Evolutionary conservation across 2,888 invertebrate species (phyloP), one percentile per base, ranked within the genome.

Genomic region (Strigamia maritima): DNA sequence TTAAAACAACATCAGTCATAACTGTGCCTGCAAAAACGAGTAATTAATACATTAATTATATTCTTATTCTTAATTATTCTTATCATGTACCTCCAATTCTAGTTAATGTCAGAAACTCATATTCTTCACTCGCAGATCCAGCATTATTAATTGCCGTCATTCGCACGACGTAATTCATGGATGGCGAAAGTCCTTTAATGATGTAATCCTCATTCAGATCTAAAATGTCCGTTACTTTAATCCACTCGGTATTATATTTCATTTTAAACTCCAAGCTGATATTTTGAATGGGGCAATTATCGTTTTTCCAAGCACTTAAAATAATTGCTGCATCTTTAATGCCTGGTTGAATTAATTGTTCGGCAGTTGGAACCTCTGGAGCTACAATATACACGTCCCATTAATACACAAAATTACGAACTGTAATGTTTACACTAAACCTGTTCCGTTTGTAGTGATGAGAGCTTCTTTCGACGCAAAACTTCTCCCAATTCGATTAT

Each of bases 401-500:
- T n/a, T n/a, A n/a, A n/a, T n/a, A 19, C 1, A 54, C 19, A 77
- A 49, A 77, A 49, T 77, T 16, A 77, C 14, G 19, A 12, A 49
- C 19, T 44, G 38, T 10, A 76, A 75, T 77, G 16, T 78, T n/a
- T 16, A 38, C 22, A 0, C 1, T 16, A 22, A 77, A 80, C 80
- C 80, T 54, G 80, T 76, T 77, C 80, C 80, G 77, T 80, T 80
- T 28, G 80, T 80, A 14, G 60, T 24, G 16, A 79, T 19, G 1
- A 26, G 19, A 22, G 77, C 38, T 31, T 65, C 60, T 24, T 79
- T 75, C 16, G 80, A 80, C 2, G 60, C 28, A 74, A 65, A 44
- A n/a, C 80, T 74, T 19, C 44, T 35, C 54, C 80, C 80, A 26
- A 80, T 80, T 35, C 54, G 44, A 65, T 80, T 80, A 75, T 40